Percentiles rank a stretch among this genome's conserved stretches.
Conservation (phyloP, 2,797 vertebrate species). For the Fratercula arctica region DNA sequence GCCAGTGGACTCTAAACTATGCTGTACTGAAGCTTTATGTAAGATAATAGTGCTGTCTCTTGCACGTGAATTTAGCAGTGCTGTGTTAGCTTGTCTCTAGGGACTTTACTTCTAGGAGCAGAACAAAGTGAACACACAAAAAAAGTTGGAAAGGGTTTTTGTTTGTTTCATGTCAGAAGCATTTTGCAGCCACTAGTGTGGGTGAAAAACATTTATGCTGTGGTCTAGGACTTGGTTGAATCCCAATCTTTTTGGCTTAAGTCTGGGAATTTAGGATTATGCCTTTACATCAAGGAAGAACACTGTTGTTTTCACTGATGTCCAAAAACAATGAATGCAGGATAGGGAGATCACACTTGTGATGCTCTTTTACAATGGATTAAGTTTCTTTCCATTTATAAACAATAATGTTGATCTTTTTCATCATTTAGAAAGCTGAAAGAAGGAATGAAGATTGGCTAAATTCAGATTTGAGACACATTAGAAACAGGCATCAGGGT, state of each 20-base stretch:
- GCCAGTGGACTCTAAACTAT: neutral
- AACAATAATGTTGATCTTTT: slow-evolving; percentile 29
- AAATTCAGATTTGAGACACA: slow-evolving; percentile 28
- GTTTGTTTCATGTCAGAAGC: slow-evolving; percentile 64
- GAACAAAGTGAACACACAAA: neutral
- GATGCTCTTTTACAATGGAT: neutral
- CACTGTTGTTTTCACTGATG: neutral
- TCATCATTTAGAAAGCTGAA: slow-evolving; percentile 29
- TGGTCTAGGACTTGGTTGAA: slow-evolving; percentile 60
- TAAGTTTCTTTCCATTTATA: slow-evolving; percentile 52
- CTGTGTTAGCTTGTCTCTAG: neutral
- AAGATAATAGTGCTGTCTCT: neutral
- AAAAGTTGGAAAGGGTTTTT: slow-evolving; percentile 48
- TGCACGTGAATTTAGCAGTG: neutral
- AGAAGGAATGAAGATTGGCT: slow-evolving; percentile 20
- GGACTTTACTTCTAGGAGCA: neutral
- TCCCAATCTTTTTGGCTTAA: slow-evolving; percentile 50
- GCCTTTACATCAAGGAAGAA: slow-evolving; percentile 48
- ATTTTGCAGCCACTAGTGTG: slow-evolving; percentile 66
- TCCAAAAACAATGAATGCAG: neutral
- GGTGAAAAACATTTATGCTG: slow-evolving; percentile 70
- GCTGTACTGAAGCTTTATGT: neutral
- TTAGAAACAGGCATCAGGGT: slow-evolving; percentile 14
- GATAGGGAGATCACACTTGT: neutral
- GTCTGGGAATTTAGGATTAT: slow-evolving; percentile 51